A percentile compares a stretch with the other conserved stretches of the same genome.
phyloP scores from a whole-genome alignment of 1,140 invertebrate genomes.

The Spodoptera frugiperda region DNA sequence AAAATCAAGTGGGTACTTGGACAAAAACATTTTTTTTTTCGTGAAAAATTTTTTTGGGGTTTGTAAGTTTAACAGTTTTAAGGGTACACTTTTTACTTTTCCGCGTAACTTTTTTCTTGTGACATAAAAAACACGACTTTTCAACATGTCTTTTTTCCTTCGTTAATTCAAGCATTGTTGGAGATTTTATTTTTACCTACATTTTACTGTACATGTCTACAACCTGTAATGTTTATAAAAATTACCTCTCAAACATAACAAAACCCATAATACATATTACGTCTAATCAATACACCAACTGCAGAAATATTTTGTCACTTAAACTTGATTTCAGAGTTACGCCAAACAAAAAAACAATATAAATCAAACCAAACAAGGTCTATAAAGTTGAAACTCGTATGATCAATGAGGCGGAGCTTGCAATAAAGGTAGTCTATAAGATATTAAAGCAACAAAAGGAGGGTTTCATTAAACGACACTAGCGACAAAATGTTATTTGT shows the following conservation, averaged over 20 bases:
- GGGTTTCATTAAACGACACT: constrained; percentile 43
- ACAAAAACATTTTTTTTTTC: constrained; percentile 1
- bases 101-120: not conserved
- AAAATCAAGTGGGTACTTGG: constrained; percentile 1
- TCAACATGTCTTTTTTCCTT: not conserved
- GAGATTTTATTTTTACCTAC: not conserved
- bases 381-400: not conserved
- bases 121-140: constrained; percentile 7
- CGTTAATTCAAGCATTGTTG: not conserved
- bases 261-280: no score
- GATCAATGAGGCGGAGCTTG: not conserved
- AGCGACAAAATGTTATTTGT: constrained; percentile 49
- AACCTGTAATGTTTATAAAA: no score
- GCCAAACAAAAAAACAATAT: not conserved
- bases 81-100: constrained; percentile 6
- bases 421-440: constrained; percentile 21
- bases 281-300: no score
- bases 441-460: constrained; percentile 37
- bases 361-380: not conserved
- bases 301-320: no score
- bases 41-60: not conserved
- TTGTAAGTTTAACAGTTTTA: constrained; percentile 3
- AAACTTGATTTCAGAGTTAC: not conserved
- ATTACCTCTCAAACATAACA: no score
- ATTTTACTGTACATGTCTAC: no score